Evolutionary conservation across 2,113 vertebrate genomes (phyloP).

Genomic region (Turdus rufiventris): DNA sequence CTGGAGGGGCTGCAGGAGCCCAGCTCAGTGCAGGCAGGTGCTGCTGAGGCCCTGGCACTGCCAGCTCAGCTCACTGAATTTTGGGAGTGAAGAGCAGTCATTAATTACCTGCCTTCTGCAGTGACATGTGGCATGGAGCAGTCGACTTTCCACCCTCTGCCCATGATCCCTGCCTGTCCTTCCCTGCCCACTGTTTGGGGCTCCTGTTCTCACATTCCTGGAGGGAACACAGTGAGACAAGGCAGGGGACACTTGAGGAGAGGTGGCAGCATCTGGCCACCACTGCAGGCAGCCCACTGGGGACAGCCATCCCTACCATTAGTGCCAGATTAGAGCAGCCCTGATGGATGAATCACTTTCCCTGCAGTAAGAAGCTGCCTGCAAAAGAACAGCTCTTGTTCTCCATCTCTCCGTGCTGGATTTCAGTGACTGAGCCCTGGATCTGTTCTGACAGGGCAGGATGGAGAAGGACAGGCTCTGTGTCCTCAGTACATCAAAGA

Average conservation of each 20-base stretch:
- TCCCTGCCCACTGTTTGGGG: neutral
- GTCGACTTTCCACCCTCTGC: neutral
- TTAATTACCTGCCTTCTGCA: neutral
- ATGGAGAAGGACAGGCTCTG: accelerated
- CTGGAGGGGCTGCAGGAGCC: neutral
- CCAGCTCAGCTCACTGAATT: neutral
- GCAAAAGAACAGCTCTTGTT: neutral
- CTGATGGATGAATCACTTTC: neutral
- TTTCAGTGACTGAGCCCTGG: neutral
- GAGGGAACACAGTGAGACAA: neutral
- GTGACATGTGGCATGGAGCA: accelerated
- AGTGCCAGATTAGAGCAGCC: neutral
- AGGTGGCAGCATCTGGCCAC: neutral
- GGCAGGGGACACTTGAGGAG: neutral
- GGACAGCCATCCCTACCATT: neutral
- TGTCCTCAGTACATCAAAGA: neutral
- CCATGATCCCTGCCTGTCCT: neutral
- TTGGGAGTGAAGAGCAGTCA: neutral
- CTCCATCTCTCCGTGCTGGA: neutral
- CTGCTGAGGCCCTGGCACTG: neutral
- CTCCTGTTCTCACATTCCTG: neutral
- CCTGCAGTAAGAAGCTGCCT: neutral
- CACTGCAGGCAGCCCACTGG: neutral
- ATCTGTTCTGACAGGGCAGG: neutral
- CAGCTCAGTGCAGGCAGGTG: accelerated